These are phyloP conservation scores for Ceyx melanurus DNA, from an alignment of 2,113 vertebrate species.

Conservation along the genomic window DNA sequence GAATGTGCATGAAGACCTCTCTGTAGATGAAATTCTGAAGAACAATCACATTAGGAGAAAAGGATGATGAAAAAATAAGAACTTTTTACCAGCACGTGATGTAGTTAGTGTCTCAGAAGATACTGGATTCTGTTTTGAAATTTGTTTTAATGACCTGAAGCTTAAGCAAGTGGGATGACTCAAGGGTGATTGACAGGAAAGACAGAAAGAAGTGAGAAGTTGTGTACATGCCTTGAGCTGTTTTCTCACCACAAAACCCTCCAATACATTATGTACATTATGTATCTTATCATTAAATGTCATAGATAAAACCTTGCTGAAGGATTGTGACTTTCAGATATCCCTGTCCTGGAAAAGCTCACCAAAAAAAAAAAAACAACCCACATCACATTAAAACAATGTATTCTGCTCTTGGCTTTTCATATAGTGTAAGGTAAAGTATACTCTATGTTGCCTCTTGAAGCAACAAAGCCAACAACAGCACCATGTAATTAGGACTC, in stretches of 20 bases:
- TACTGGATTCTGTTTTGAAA: slow-evolving; percentile 60
- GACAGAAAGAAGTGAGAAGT: slow-evolving; percentile 43
- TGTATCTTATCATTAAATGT: slow-evolving; percentile 22
- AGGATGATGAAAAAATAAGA: slow-evolving; percentile 15
- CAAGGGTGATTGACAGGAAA: slow-evolving; percentile 61
- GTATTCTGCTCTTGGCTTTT: slow-evolving; percentile 18
- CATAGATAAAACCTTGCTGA: slow-evolving; percentile 13
- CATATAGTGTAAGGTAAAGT: background rate
- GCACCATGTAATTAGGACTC: background rate
- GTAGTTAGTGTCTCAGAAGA: slow-evolving; percentile 53
- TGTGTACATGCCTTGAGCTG: slow-evolving; percentile 4
- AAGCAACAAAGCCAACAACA: slow-evolving; percentile 2
- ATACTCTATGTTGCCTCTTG: background rate
- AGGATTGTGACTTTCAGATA: background rate
- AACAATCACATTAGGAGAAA: background rate
- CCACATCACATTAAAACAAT: background rate
- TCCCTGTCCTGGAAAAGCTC: slow-evolving; percentile 5
- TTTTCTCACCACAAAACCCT: slow-evolving; percentile 37
- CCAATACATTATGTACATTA: slow-evolving; percentile 52
- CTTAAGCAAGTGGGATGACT: slow-evolving; percentile 59
- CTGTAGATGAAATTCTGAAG: background rate
- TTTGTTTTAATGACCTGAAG: slow-evolving; percentile 68
- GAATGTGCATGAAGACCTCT: background rate
- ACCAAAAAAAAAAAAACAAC: background rate
- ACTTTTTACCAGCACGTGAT: background rate